Evolutionary conservation across 2,888 invertebrate species (phyloP), one percentile per base, ranked within the genome.

Genomic region (Scelioninae gen. 2): DNA sequence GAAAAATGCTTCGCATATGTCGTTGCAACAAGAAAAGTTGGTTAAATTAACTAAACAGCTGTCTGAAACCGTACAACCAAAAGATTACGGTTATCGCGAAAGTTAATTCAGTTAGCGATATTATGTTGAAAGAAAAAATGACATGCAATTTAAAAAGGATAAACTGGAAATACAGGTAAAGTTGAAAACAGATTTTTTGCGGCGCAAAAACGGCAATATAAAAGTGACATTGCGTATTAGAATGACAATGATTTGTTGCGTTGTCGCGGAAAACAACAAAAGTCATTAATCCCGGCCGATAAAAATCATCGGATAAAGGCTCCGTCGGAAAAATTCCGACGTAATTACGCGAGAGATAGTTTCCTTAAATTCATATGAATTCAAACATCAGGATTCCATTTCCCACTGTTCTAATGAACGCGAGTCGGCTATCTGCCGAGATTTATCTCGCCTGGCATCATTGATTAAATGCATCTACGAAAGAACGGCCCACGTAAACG

Each of bases 401-500:
- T 58, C 10, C 58, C 41, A 67, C 22, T 25, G 57, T 53, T 50
- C 50, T 50, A 67, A 67, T 58, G 58, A 67, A 67, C 58, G 67
- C 50, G 50, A 41, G 41, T 41, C 50, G 37, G 50, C 50, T 58
- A 67, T 67, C 67, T 46, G 41, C 16, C 50, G 46, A 58, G 67
- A 67, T 58, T 67, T 58, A 67, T 67, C 58, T 67, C 25, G 50
- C 48, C 50, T 35, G 41, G 58, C 31, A 57, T 46, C 67, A 50
- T 58, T 67, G 67, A 58, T 67, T 67, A 58, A 67, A 58, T 58
- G 58, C 58, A 58, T 48, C 43, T 15, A 58, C 57, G 13, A 35
- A 57, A 22, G 28, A 48, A 39, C 57, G 48, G 25, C 48, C 57
- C 48, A 48, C 58, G 58, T 41, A 67, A 67, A 67, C 50, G 48